Evolutionary conservation across 2,113 vertebrate species (phyloP).

Genomic region (Mystacornis crossleyi): DNA sequence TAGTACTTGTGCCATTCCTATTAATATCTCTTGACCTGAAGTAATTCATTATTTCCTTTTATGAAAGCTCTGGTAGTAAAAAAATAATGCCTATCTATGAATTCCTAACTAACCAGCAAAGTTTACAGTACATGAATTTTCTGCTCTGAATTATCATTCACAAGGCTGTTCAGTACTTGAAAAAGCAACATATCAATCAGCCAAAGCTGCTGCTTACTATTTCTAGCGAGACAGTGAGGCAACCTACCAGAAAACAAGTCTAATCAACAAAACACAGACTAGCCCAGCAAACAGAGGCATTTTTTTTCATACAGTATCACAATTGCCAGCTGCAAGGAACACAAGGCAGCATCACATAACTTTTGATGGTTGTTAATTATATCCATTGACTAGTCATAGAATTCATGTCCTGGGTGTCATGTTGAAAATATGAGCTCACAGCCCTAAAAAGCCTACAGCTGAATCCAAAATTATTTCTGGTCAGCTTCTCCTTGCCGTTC

Average conservation of each 20-base stretch:
- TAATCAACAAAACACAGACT: neutral
- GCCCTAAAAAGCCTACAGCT: neutral
- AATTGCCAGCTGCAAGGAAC: neutral
- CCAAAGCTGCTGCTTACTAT: neutral
- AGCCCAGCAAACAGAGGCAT: neutral
- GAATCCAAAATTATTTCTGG: neutral
- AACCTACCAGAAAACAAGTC: neutral
- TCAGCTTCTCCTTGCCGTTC: neutral
- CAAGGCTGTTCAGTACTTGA: neutral
- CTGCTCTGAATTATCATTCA: neutral
- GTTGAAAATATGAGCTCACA: neutral
- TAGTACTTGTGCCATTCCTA: neutral
- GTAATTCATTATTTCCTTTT: neutral
- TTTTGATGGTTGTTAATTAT: neutral
- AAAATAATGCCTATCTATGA: neutral
- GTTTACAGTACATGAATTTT: neutral
- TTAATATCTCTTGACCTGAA: neutral
- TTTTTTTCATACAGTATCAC: neutral
- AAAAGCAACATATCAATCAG: neutral
- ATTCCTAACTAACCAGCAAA: neutral
- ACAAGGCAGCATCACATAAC: rapidly evolving
- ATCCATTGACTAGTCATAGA: neutral
- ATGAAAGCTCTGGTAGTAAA: neutral
- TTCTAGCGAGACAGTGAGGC: neutral
- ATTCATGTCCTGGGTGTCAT: neutral